Conservation (phyloP, 1,140 invertebrate species). For the Myzus persicae region DNA sequence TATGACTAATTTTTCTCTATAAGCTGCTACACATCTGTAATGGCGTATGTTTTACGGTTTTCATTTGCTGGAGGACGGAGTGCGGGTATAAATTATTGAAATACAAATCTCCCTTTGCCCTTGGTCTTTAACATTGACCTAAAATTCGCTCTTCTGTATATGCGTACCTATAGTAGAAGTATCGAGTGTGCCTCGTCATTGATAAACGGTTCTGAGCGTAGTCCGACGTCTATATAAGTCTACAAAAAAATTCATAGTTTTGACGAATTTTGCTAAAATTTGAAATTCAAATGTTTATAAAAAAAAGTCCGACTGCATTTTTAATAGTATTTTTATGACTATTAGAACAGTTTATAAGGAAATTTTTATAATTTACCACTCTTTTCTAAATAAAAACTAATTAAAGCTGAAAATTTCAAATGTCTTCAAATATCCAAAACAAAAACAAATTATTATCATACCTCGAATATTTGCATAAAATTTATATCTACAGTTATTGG, state of each 20-base stretch:
- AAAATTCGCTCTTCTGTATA: not conserved
- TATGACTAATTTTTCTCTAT: not conserved
- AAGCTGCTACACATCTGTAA: not conserved
- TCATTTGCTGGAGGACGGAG: not conserved
- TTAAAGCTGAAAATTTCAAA: not conserved
- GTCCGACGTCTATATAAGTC: not conserved
- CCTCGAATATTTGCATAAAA: no score
- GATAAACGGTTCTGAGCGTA: not conserved
- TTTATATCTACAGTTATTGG: no score
- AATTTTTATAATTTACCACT: no score
- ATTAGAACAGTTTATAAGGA: not conserved
- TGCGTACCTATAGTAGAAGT: not conserved
- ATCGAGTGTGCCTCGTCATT: not conserved
- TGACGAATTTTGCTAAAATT: not conserved
- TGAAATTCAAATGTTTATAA: not conserved
- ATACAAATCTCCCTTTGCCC: not conserved
- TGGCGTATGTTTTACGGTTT: not conserved
- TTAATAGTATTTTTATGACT: no score
- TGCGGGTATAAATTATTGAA: not conserved
- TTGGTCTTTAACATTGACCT: not conserved
- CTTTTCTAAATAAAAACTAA: not conserved
- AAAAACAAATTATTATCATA: not conserved
- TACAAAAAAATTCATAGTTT: not conserved
- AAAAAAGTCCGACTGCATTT: not conserved
- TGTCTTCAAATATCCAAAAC: not conserved